Percentiles rank a stretch among this genome's conserved stretches.
Evolutionary conservation across 2,113 vertebrate genomes (phyloP).

Genomic region (Cynopterus brachyotis): DNA sequence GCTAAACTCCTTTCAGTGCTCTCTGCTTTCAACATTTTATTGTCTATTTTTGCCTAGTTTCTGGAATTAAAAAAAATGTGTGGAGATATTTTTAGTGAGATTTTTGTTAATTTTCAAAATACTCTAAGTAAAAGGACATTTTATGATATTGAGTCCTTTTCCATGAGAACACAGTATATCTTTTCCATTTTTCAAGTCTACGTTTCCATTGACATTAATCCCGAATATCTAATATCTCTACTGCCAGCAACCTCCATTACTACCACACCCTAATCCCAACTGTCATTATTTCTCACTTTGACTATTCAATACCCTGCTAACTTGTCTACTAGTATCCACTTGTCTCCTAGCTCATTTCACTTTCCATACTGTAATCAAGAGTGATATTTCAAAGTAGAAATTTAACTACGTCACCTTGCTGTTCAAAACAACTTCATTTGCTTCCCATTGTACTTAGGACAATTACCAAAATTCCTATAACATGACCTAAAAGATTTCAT

Average conservation of each 20-base stretch:
- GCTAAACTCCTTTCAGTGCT: neutral
- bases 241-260: neutral
- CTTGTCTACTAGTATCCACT: neutral
- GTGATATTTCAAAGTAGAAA: neutral
- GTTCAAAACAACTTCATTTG: slow-evolving; percentile 1
- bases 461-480: neutral
- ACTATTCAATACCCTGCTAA: neutral
- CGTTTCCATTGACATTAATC: neutral
- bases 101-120: neutral
- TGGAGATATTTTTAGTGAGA: neutral
- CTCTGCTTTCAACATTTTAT: neutral
- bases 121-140: neutral
- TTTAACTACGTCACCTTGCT: neutral
- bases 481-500: neutral
- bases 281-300: neutral
- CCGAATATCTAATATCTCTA: neutral
- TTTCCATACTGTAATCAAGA: neutral
- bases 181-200: neutral
- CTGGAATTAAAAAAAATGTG: neutral
- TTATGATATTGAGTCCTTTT: neutral
- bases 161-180: neutral
- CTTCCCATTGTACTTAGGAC: neutral
- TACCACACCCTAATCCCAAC: neutral
- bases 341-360: neutral
- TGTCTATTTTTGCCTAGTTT: neutral